phyloP scores from a whole-genome alignment of 2,888 invertebrate genomes.

The Nineta flava region DNA sequence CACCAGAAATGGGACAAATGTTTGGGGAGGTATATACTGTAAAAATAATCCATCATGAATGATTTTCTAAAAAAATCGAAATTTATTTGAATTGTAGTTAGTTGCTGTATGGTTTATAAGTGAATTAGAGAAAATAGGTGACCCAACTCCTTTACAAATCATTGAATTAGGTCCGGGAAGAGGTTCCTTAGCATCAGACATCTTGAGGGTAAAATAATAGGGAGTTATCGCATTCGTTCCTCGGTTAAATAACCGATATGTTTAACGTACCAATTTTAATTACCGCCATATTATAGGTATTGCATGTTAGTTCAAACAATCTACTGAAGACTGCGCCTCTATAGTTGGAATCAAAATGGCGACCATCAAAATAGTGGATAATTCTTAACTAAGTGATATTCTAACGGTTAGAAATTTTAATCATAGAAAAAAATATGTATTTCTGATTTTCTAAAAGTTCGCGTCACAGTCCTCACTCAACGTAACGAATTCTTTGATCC shows the following conservation, averaged over 20 bases:
- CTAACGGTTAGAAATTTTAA: too few relatives aligned
- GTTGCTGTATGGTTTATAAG: constrained; percentile 76
- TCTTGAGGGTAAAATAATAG: constrained; percentile 52
- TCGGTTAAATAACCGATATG: constrained; percentile 1
- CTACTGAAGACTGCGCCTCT: constrained; percentile 16
- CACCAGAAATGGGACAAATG: constrained; percentile 91
- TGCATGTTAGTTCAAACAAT: constrained; percentile 19
- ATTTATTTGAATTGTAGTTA: constrained; percentile 34
- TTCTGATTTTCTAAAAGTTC: too few relatives aligned
- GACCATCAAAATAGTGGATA: too few relatives aligned
- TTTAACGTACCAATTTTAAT: neutral
- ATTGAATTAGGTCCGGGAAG: constrained; percentile 94
- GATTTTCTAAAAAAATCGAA: neutral
- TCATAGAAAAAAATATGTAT: too few relatives aligned
- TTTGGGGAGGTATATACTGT: constrained; percentile 79
- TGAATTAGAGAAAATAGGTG: constrained; percentile 68
- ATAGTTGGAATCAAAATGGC: too few relatives aligned
- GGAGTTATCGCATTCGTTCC: constrained; percentile 18
- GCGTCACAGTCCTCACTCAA: too few relatives aligned
- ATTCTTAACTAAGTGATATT: too few relatives aligned
- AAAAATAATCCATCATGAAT: constrained; percentile 2
- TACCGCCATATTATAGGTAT: too few relatives aligned
- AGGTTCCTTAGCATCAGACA: constrained; percentile 74
- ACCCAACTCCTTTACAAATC: constrained; percentile 63
- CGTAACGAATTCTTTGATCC: too few relatives aligned